Percentiles rank a stretch among this genome's conserved stretches.
Evolutionary conservation across 1,140 invertebrate species (phyloP).

Genomic region (Drosophila arizonae): DNA sequence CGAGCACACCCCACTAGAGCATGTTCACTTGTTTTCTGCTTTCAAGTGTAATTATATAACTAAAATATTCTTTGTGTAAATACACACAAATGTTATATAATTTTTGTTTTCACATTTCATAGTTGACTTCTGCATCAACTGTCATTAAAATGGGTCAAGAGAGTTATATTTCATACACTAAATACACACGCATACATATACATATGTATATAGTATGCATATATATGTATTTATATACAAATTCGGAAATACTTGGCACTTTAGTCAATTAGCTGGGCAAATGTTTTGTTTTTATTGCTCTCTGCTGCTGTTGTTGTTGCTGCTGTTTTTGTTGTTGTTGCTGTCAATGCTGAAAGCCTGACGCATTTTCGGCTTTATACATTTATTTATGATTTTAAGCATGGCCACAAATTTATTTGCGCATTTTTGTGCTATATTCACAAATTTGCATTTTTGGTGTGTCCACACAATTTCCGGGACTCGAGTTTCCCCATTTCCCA

Average conservation of each 20-base stretch:
- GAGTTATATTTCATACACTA: constrained; percentile 49
- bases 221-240: constrained; percentile 3
- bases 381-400: constrained; percentile 52
- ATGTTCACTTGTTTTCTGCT: neutral
- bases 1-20: no score
- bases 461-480: constrained; percentile 42
- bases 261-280: constrained; percentile 74
- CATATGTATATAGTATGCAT: neutral
- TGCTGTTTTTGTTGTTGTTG: neutral
- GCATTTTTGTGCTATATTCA: constrained; percentile 29
- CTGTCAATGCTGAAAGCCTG: constrained; percentile 22
- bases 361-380: constrained; percentile 37
- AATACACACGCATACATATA: constrained; percentile 25
- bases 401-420: constrained; percentile 45
- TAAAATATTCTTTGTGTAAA: neutral
- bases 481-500: neutral
- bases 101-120: constrained; percentile 31
- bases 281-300: constrained; percentile 55
- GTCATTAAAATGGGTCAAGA: constrained; percentile 64
- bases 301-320: constrained; percentile 19
- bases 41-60: neutral
- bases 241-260: constrained; percentile 50
- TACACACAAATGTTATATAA: neutral
- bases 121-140: constrained; percentile 41
- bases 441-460: constrained; percentile 37